Evolutionary conservation across 2,797 vertebrate species (phyloP).

Genomic region (Syngnathus acus): DNA sequence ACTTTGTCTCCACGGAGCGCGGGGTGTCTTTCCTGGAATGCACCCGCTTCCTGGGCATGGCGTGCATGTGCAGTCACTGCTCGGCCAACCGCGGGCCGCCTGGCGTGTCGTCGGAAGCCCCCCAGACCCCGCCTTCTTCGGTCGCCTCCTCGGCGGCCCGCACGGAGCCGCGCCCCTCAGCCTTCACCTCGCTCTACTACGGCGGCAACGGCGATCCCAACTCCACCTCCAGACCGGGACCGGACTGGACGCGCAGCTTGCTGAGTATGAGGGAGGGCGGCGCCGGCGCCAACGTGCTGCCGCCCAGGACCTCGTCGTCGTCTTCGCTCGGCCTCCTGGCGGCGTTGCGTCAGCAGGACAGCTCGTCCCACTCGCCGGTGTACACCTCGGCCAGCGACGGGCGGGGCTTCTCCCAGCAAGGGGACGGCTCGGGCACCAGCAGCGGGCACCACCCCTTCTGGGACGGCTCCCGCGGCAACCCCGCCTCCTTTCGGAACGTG

Average conservation of each 20-base stretch:
- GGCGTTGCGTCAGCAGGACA: conserved; percentile 87
- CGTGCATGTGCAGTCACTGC: conserved; percentile 92
- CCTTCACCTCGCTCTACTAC: conserved; percentile 96
- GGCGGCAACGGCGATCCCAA: conserved; percentile 58
- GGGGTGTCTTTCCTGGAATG: conserved; percentile 81
- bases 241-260: conserved; percentile 85
- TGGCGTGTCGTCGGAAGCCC: conserved; percentile 57
- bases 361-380: conserved; percentile 85
- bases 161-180: conserved; percentile 85
- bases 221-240: conserved; percentile 13
- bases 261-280: conserved; percentile 79
- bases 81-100: conserved; percentile 74
- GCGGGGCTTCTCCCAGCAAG: conserved; percentile 76
- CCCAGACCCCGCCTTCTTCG: conserved; percentile 67
- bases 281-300: conserved; percentile 70
- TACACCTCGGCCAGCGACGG: conserved; percentile 95
- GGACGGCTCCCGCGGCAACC: conserved; percentile 72
- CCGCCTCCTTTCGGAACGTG: conserved; percentile 83
- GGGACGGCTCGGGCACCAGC: conserved; percentile 73
- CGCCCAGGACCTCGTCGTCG: conserved; percentile 91
- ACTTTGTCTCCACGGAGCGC: conserved; percentile 80
- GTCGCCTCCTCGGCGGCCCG: conserved; percentile 83
- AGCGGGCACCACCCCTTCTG: conserved; percentile 74
- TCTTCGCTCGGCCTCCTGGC: conserved; percentile 91
- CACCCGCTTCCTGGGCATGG: conserved; percentile 93